Base-by-base conservation (phyloP, 2,888 invertebrate genomes). In the Drosophila rellima region DNA sequence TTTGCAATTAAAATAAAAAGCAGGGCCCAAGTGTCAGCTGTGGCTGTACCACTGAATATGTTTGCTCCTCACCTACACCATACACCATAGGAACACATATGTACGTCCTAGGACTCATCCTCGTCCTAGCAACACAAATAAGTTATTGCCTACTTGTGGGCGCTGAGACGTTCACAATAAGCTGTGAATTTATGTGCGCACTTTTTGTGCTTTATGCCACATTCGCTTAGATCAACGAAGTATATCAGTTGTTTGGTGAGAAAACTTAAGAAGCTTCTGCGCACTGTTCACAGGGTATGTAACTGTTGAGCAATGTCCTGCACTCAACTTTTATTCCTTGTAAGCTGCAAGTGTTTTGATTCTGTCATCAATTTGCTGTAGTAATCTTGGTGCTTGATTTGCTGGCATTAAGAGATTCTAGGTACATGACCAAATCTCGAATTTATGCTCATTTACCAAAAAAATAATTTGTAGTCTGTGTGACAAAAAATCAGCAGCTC, bases 1-100 rank as follows among this genome's bases (percentile, higher is more conserved):
- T 63, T 74, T 69, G 88, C 86, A 84, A 84, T 84, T 85, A 84
- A 84, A 85, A 85, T 75, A 88, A 88, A 84, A 85, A 80, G 59
- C 68, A 63, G 66, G 61, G 70, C 86, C 74, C 73, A 72, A 82
- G 69, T 80, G 69, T 65, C 64, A 68, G 78, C 50, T 77, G 55
- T 51, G 54, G 33, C 54, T 57, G 65, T 71, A 33, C 20, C 67
- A 63, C 47, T 61, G 26, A 55, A 64, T 61, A 45, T 59, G 35
- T 48, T 20, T 20, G 29, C 40, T 31, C 13, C 54, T 42, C 40
- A 40, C 40, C 40, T 52, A 44, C n/a, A 40, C 44, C 35, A 31
- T 26, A 39, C 15, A 51, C 26, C 15, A 35, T 33, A 35, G 33
- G 15, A 44, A 15, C 55, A 55, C 35, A 31, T 33, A 44, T 33